Evolutionary conservation across 1,140 invertebrate species (phyloP).

Genomic region (Drosophila varians): DNA sequence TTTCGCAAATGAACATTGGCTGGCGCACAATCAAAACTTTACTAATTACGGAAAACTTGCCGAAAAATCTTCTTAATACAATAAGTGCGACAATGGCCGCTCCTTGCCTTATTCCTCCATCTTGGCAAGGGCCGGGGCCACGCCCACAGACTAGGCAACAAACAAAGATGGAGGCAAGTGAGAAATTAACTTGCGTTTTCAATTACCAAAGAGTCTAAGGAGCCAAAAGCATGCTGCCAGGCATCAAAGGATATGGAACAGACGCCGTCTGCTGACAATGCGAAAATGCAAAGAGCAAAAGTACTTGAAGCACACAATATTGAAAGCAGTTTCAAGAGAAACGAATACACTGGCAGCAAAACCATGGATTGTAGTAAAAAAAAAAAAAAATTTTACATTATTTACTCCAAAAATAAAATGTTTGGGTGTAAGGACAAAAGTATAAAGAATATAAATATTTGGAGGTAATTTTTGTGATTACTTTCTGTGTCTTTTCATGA

Average conservation of each 20-base stretch:
- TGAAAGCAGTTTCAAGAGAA: conserved; percentile 33
- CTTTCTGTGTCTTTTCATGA: background rate
- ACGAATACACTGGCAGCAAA: background rate
- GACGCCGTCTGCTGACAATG: conserved; percentile 77
- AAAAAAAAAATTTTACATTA: no score
- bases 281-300: conserved; percentile 78
- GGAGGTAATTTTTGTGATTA: background rate
- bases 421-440: no score
- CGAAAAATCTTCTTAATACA: conserved; percentile 79
- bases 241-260: conserved; percentile 69
- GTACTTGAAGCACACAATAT: conserved; percentile 62
- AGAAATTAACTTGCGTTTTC: conserved; percentile 81
- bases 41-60: conserved; percentile 80
- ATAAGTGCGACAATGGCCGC: conserved; percentile 61
- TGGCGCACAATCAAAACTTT: conserved; percentile 75
- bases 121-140: background rate
- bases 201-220: conserved; percentile 63
- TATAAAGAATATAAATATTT: no score
- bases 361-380: background rate
- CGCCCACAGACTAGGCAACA: conserved; percentile 3
- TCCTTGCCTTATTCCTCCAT: background rate
- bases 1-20: conserved; percentile 56
- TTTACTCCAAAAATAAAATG: no score
- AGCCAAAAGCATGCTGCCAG: conserved; percentile 36
- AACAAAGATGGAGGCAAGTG: conserved; percentile 59